Base-by-base conservation (phyloP, 2,797 vertebrate species). In the Triplophysa yarkandensis region DNA sequence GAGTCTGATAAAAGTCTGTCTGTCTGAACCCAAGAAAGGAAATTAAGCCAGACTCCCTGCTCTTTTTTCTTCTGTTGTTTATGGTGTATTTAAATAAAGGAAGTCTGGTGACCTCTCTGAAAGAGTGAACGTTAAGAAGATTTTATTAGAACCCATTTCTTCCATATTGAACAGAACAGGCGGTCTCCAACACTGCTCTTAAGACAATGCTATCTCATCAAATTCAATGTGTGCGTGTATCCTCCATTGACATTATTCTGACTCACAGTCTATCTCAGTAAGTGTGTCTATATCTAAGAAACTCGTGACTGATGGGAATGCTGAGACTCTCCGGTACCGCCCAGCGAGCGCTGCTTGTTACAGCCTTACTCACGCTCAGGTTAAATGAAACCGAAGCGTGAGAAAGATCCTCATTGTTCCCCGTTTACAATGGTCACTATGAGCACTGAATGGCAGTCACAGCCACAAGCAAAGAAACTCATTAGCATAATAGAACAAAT, bases 281-380 rank as follows among this genome's bases (percentile, higher is more conserved):
- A 28, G 65, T 54, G 28, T 68, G 48, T 63, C 52, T 58, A 61
- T 65, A 54, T 67, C 54, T 62, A 25, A 67, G 70, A 28, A 62
- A 25, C 16, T 71, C 3, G n/a, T 64, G 83, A 72, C 19, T 43
- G 75, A 81, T 70, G 64, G 71, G 64, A 70, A 76, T 75, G 69
- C 30, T 32, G 41, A 62, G 72, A 64, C 54, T 54, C 70, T 77
- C 80, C 84, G 79, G 86, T 83, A 88, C 86, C 25, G 80, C 83
- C 82, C 75, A 84, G 81, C 63, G 80, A 83, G 82, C 64, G 79
- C 83, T 54, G 77, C 41, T 77, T 77, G 50, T 74, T 41, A 83
- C 46, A 17, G 70, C 55, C 68, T 73, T 68, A 68, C 67, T 79
- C 69, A 74, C 13, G 55, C 77, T 61, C 57, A 69, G 71, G 72